A percentile compares a stretch with the other conserved stretches of the same genome.
These are phyloP conservation scores for Drosophila emarginata DNA, from an alignment of 2,888 invertebrate genomes.

Conservation along the genomic window DNA sequence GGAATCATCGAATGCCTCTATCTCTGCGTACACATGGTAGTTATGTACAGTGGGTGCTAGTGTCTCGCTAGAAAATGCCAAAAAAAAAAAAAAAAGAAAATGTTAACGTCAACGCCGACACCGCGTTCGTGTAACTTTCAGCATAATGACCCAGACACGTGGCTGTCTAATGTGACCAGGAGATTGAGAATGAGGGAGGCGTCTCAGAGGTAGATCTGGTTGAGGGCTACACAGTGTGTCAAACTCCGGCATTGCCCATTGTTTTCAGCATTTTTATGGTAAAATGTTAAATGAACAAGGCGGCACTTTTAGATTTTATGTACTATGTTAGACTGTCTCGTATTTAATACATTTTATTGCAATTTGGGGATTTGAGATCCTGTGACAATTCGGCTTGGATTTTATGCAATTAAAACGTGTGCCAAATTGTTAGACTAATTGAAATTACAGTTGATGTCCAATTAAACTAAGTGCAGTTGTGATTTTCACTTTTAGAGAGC, in stretches of 20 bases:
- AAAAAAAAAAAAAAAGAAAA: conserved; percentile 29
- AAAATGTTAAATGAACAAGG: conserved; percentile 62
- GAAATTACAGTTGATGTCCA: conserved; percentile 68
- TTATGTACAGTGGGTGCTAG: too few relatives aligned
- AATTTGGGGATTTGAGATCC: conserved; percentile 49
- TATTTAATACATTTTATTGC: conserved; percentile 78
- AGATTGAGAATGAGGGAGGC: conserved; percentile 14
- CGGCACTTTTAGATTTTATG: conserved; percentile 37
- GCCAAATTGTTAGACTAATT: conserved; percentile 66
- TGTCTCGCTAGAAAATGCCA: too few relatives aligned
- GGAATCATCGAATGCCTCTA: neutral
- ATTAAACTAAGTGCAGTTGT: conserved; percentile 55
- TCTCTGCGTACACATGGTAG: too few relatives aligned
- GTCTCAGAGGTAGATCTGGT: conserved; percentile 6
- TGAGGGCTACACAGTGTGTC: conserved; percentile 10
- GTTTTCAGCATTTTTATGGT: conserved; percentile 72
- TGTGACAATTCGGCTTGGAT: conserved; percentile 41
- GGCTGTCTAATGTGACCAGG: conserved; percentile 76
- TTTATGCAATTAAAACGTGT: conserved; percentile 68
- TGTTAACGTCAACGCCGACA: conserved; percentile 66
- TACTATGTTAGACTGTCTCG: conserved; percentile 32
- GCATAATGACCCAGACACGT: conserved; percentile 80
- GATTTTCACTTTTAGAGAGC: conserved; percentile 45
- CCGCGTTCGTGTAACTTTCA: conserved; percentile 73
- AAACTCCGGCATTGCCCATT: conserved; percentile 42